A percentile compares a stretch with the other conserved stretches of the same genome.
phyloP scores from a whole-genome alignment of 2,888 invertebrate species.

The Pterobdella sp. region DNA sequence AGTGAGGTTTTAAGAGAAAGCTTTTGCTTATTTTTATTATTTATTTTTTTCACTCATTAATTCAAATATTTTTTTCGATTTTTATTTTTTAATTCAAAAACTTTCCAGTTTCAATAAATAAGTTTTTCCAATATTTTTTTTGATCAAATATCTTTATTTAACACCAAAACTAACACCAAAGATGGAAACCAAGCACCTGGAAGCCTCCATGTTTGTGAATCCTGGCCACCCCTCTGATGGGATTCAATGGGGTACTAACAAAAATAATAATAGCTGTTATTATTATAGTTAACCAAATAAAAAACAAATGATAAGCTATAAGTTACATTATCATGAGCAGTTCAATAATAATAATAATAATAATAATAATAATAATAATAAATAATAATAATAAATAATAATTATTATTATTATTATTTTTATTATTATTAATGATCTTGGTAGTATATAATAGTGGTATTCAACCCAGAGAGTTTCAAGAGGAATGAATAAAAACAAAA shows the following conservation, averaged over 20 bases:
- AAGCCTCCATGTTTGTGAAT: slow-evolving; percentile 17
- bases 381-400: no score
- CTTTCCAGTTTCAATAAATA: neutral
- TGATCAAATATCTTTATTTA: neutral
- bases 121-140: neutral
- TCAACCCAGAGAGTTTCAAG: no score
- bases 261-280: no score
- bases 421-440: slow-evolving; percentile 38
- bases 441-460: no score
- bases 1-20: no score
- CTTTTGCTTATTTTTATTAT: neutral
- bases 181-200: slow-evolving; percentile 21
- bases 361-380: neutral
- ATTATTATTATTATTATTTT: no score
- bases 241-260: no score
- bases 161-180: slow-evolving; percentile 15
- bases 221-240: slow-evolving; percentile 7
- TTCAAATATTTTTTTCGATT: neutral
- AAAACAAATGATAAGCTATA: no score
- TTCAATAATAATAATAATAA: neutral
- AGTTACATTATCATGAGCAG: no score
- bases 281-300: no score
- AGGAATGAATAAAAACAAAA: no score
- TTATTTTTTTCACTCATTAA: neutral
- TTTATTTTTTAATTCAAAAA: neutral